phyloP scores from a whole-genome alignment of 2,888 invertebrate genomes.

The Subacronicta megacephala region DNA sequence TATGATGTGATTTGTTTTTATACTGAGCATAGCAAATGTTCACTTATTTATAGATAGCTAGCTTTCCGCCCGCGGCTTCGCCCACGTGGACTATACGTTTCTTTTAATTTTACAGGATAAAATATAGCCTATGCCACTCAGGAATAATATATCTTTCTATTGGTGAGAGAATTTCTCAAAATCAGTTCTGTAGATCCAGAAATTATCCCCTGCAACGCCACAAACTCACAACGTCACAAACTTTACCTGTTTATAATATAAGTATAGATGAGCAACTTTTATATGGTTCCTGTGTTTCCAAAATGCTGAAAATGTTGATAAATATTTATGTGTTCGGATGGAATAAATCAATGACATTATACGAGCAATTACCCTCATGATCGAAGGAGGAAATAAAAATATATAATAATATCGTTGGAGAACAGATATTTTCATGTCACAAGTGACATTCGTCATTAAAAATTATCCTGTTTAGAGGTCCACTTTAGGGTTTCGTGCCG shows the following conservation, averaged over 20 bases:
- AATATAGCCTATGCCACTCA: no score
- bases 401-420: conserved; percentile 7
- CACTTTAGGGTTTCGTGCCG: conserved; percentile 18
- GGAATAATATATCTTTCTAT: no score
- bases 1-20: conserved; percentile 40
- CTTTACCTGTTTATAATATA: no score
- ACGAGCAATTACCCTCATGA: conserved; percentile 17
- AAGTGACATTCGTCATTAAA: conserved; percentile 36
- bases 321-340: conserved; percentile 1
- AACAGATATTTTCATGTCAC: conserved; percentile 28
- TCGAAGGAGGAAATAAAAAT: conserved; percentile 8
- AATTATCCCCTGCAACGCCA: no score
- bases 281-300: neutral
- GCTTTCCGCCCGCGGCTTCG: no score
- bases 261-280: no score
- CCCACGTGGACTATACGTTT: no score
- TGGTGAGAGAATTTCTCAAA: no score
- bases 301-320: neutral
- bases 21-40: conserved; percentile 37
- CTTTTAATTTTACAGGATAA: no score
- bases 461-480: conserved; percentile 31
- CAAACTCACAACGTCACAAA: no score
- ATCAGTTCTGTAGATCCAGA: no score
- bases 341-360: conserved; percentile 4
- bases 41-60: conserved; percentile 13